A percentile compares a stretch with the other conserved stretches of the same genome.
Evolutionary conservation across 2,113 vertebrate species (phyloP).

Genomic region (Chelonoidis abingdonii): DNA sequence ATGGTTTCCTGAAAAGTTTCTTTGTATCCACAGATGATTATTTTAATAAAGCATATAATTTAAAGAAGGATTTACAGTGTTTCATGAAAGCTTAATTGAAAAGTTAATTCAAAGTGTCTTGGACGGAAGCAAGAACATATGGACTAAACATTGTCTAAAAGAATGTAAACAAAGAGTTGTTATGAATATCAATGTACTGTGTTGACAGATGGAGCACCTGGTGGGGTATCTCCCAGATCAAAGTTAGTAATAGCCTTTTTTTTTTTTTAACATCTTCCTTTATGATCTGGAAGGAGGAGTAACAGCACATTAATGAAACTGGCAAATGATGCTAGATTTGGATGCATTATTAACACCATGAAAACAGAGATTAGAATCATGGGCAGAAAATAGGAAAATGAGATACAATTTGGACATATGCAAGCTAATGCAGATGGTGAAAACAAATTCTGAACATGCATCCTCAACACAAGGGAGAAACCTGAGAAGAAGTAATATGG

Average conservation of each 20-base stretch:
- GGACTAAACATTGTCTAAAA: slow-evolving; percentile 23
- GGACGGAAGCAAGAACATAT: background rate
- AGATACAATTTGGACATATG: background rate
- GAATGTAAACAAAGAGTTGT: slow-evolving; percentile 10
- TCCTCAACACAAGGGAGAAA: background rate
- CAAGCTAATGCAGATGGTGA: background rate
- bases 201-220: background rate
- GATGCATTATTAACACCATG: background rate
- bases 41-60: slow-evolving; percentile 21
- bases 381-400: background rate
- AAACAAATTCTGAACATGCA: background rate
- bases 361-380: background rate
- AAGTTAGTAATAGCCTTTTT: background rate
- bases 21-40: background rate
- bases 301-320: background rate
- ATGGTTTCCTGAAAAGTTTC: background rate
- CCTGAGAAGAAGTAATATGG: background rate
- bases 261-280: background rate
- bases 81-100: slow-evolving; percentile 48
- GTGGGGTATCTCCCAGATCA: background rate
- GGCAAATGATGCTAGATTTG: background rate
- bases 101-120: slow-evolving; percentile 36
- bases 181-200: background rate
- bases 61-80: slow-evolving; percentile 22
- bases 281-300: background rate